Conservation (phyloP, 53 echinoderm and acorn worm species). For the Paracentrotus lividus region DNA sequence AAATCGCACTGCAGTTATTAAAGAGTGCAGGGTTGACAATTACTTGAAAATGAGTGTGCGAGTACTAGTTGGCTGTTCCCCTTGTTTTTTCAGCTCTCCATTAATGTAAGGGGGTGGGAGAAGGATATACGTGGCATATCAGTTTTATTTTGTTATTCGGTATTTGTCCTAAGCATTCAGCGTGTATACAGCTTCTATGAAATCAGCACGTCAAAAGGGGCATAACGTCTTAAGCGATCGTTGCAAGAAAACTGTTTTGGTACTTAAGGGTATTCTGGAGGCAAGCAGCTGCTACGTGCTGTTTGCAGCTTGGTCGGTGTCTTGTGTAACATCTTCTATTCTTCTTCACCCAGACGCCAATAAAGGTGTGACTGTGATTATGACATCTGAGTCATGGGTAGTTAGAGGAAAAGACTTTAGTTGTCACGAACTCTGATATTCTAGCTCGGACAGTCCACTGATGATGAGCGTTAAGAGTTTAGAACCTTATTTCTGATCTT, state of each 20-base stretch:
- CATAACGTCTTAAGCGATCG: not conserved
- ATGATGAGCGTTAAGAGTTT: not conserved
- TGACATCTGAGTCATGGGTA: not conserved
- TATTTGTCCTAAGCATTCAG: not conserved
- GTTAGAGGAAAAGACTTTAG: not conserved
- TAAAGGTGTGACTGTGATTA: not conserved
- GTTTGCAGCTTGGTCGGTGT: not conserved
- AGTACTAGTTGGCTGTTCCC: not conserved
- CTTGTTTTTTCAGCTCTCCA: conserved; percentile 2
- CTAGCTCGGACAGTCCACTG: not conserved
- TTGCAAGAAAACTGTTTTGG: not conserved
- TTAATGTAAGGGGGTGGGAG: not conserved
- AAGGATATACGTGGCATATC: conserved; percentile 3
- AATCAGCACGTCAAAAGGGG: not conserved
- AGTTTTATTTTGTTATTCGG: not conserved
- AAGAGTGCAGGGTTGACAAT: not conserved
- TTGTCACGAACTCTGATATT: not conserved
- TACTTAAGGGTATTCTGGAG: not conserved
- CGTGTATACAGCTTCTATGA: conserved; percentile 9
- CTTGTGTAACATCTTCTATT: not conserved
- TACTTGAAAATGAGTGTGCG: not conserved
- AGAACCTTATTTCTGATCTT: no score
- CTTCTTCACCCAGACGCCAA: not conserved
- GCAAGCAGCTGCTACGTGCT: not conserved
- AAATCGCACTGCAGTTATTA: not conserved